Conservation (phyloP, 2,797 vertebrate genomes). For the Anabas testudineus region DNA sequence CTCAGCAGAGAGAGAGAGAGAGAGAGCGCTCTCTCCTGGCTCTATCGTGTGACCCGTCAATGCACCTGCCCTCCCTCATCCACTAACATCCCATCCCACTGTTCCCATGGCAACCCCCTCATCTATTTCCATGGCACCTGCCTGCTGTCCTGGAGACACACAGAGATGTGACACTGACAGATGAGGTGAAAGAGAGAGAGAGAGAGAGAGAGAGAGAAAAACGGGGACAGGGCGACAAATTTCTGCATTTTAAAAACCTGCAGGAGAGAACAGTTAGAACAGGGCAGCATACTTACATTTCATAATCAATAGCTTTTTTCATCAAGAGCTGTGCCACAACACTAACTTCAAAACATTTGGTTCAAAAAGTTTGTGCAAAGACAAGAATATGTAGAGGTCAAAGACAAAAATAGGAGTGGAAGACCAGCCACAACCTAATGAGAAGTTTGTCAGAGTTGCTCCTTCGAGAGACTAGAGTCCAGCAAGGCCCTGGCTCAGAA, state of each 20-base stretch:
- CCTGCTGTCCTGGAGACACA: constrained; percentile 78
- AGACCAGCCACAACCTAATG: too few relatives aligned
- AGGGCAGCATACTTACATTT: constrained; percentile 48
- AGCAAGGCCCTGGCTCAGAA: too few relatives aligned
- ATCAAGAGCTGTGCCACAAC: not conserved
- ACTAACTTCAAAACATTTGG: constrained; percentile 1
- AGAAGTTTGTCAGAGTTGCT: too few relatives aligned
- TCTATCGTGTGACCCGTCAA: constrained; percentile 50
- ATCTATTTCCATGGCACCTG: constrained; percentile 75
- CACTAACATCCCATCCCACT: constrained; percentile 48
- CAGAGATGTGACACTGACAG: constrained; percentile 69
- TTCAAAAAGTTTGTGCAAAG: not conserved
- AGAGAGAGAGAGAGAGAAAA: constrained; percentile 13
- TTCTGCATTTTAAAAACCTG: constrained; percentile 56
- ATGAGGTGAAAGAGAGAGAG: constrained; percentile 63
- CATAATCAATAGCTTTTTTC: constrained; percentile 8
- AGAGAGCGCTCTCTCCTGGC: constrained; percentile 13
- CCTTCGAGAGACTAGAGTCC: too few relatives aligned
- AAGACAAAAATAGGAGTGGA: not conserved
- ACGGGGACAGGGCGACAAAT: constrained; percentile 33
- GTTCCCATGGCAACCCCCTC: constrained; percentile 76
- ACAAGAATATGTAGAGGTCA: not conserved
- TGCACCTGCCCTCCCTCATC: constrained; percentile 37
- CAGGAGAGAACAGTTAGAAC: constrained; percentile 58
- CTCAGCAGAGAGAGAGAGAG: constrained; percentile 20